Conservation (phyloP, 2,113 vertebrate species). For the Lamprotornis superbus region DNA sequence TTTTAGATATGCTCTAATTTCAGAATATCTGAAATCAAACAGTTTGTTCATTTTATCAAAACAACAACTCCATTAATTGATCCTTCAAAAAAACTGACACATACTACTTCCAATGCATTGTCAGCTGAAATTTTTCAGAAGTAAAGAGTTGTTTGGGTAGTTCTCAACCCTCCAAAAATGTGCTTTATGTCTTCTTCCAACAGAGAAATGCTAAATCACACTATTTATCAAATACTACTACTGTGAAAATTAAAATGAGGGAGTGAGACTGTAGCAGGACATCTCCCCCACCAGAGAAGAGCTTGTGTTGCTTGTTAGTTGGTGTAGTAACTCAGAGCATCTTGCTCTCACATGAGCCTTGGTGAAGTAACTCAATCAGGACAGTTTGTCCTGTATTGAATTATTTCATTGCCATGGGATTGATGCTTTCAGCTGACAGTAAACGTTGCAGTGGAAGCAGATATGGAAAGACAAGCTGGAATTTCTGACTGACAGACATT, state of each 20-base stretch:
- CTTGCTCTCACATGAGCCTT: not conserved
- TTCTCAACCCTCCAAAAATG: not conserved
- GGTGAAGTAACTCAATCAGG: not conserved
- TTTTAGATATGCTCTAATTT: not conserved
- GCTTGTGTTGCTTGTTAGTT: not conserved
- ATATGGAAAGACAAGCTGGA: not conserved
- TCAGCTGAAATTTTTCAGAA: not conserved
- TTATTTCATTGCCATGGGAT: not conserved
- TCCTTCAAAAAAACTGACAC: not conserved
- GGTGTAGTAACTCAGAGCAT: not conserved
- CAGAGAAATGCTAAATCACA: not conserved
- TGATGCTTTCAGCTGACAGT: not conserved
- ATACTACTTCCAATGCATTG: not conserved
- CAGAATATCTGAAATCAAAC: not conserved
- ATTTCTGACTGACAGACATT: not conserved
- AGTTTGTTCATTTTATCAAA: not conserved
- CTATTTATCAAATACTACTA: not conserved
- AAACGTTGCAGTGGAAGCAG: not conserved
- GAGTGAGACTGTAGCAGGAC: not conserved
- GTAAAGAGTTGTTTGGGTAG: not conserved
- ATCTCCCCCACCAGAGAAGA: not conserved
- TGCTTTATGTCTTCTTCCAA: not conserved
- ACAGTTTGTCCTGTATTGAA: not conserved
- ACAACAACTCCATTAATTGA: not conserved
- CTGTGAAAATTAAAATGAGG: not conserved